These are phyloP conservation scores for Pitangus sulphuratus DNA, from an alignment of 2,797 vertebrate species.

Conservation along the genomic window DNA sequence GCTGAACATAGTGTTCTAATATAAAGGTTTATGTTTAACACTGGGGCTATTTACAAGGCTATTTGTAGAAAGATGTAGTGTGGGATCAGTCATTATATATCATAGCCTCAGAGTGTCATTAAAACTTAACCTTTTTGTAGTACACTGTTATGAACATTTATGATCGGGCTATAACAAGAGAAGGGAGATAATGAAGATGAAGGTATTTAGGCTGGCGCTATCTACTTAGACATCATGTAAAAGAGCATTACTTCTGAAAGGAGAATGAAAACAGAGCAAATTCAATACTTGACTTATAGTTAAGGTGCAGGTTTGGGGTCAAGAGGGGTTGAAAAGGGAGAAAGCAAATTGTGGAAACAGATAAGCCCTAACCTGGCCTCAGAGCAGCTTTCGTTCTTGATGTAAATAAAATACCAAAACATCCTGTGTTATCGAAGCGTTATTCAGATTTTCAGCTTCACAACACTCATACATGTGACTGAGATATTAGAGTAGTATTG, in stretches of 20 bases:
- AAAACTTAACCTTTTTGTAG: slow-evolving; percentile 57
- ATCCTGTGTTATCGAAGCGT: neutral
- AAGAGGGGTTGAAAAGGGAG: neutral
- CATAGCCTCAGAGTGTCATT: slow-evolving; percentile 46
- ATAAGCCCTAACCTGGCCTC: neutral
- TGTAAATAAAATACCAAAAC: neutral
- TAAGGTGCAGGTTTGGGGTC: neutral
- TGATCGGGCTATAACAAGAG: slow-evolving; percentile 60
- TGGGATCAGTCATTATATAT: slow-evolving; percentile 40
- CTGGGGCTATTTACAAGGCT: slow-evolving; percentile 35
- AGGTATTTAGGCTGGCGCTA: slow-evolving; percentile 46
- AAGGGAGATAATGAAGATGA: slow-evolving; percentile 61
- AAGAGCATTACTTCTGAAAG: slow-evolving; percentile 53
- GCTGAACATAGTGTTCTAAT: neutral
- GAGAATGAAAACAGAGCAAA: slow-evolving; percentile 3
- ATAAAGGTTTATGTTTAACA: slow-evolving; percentile 53
- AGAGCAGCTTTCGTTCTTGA: neutral
- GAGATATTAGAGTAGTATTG: neutral
- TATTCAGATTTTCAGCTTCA: neutral
- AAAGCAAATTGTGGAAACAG: neutral
- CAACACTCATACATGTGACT: neutral
- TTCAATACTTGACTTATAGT: neutral
- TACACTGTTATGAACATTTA: slow-evolving; percentile 66
- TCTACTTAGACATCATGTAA: slow-evolving; percentile 37
- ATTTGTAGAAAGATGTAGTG: slow-evolving; percentile 35